Conservation (phyloP, 2,113 vertebrate genomes). For the Capreolus pygargus region DNA sequence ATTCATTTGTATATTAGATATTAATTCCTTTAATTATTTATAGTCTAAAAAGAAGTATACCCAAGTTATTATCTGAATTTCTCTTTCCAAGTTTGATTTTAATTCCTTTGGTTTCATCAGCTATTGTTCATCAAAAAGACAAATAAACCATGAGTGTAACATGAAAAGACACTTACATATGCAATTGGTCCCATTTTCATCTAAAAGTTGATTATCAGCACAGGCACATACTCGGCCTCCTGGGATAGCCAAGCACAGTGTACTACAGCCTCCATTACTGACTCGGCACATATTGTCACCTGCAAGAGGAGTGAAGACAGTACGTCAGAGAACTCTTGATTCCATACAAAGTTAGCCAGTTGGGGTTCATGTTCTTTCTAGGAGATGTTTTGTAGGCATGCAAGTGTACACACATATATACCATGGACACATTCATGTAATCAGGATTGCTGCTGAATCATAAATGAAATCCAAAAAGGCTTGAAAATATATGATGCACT, state of each 20-base stretch:
- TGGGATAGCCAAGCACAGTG: slow-evolving; percentile 95
- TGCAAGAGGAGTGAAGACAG: slow-evolving; percentile 71
- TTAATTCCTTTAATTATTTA: neutral
- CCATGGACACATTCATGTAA: neutral
- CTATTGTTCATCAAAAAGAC: neutral
- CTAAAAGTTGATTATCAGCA: slow-evolving; percentile 95
- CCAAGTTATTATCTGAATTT: neutral
- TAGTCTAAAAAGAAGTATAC: neutral
- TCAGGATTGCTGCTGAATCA: neutral
- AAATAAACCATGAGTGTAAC: neutral
- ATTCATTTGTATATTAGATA: neutral
- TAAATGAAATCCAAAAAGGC: neutral
- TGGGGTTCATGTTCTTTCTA: neutral
- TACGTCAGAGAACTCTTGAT: neutral
- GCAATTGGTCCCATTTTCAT: slow-evolving; percentile 95
- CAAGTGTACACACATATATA: too few species aligned
- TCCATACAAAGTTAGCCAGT: neutral
- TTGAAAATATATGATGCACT: neutral
- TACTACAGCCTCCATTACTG: slow-evolving; percentile 96
- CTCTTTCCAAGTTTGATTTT: neutral
- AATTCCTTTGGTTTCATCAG: neutral
- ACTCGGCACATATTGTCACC: slow-evolving; percentile 95
- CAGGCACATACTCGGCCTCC: slow-evolving; percentile 96
- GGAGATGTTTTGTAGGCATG: neutral
- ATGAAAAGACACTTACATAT: slow-evolving; percentile 84